phyloP scores from a whole-genome alignment of 2,888 invertebrate genomes.

The Eristalis intricaria region DNA sequence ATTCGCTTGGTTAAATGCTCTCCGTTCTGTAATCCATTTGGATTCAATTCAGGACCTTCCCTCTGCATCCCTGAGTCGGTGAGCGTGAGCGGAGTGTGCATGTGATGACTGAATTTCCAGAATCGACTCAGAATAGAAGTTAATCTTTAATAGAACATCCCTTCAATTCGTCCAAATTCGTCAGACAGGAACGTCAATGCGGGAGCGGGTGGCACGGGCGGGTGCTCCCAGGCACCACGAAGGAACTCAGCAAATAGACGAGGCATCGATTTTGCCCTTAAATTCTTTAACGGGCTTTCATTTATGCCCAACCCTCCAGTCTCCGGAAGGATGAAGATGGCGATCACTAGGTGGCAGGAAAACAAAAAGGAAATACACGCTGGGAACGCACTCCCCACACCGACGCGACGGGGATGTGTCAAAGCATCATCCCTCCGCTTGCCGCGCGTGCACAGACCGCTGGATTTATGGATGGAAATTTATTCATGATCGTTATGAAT shows the following conservation, averaged over 20 bases:
- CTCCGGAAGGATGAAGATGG: not conserved
- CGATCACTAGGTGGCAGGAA: not conserved
- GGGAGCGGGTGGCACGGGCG: not conserved
- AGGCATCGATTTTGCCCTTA: slow-evolving; percentile 29
- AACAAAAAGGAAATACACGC: slow-evolving; percentile 3
- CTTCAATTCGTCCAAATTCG: slow-evolving; percentile 22
- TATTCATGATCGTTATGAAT: slow-evolving; percentile 53
- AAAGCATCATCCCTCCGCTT: not conserved
- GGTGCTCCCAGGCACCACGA: not conserved
- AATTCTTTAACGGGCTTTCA: slow-evolving; percentile 20
- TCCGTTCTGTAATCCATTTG: slow-evolving; percentile 8
- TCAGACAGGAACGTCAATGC: not conserved
- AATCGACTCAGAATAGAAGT: slow-evolving; percentile 17
- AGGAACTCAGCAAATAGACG: slow-evolving; percentile 12
- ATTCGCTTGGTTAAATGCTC: slow-evolving; percentile 4
- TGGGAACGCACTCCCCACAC: not conserved
- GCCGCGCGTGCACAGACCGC: not conserved
- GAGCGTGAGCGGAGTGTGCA: not conserved
- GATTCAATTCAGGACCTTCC: slow-evolving; percentile 27
- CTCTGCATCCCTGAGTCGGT: not conserved
- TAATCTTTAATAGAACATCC: slow-evolving; percentile 35
- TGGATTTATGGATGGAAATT: slow-evolving; percentile 52
- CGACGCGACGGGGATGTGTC: not conserved
- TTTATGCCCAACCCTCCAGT: not conserved
- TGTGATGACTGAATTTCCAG: not conserved